Evolutionary conservation across 2,113 vertebrate genomes (phyloP).

Genomic region (Phylloscopus trochiloides): DNA sequence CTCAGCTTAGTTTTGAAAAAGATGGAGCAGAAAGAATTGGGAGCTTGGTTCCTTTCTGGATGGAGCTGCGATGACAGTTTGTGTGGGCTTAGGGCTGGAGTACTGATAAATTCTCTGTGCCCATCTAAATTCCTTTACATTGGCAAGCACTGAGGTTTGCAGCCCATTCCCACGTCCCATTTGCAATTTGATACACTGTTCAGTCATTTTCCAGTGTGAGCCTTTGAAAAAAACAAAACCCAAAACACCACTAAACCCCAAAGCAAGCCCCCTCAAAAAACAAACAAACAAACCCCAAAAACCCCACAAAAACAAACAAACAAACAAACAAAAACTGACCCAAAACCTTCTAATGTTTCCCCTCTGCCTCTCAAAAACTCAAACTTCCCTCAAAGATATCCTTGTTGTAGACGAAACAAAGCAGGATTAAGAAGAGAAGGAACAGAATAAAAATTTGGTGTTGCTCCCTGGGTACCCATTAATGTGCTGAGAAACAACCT

Average conservation of each 20-base stretch:
- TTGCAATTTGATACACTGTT: neutral
- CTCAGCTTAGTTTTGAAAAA: neutral
- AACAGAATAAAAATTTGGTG: neutral
- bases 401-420: neutral
- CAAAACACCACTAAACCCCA: neutral
- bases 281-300: too few relatives aligned
- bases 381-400: neutral
- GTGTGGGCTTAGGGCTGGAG: neutral
- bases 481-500: neutral
- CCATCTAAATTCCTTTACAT: neutral
- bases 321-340: too few relatives aligned
- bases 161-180: neutral
- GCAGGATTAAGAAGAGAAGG: neutral
- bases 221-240: neutral
- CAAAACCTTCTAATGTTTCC: fast-evolving
- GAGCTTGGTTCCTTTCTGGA: neutral
- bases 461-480: neutral
- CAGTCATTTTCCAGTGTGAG: neutral
- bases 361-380: too few relatives aligned
- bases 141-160: neutral
- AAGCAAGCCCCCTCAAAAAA: fast-evolving
- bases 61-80: neutral
- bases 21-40: neutral
- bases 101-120: neutral
- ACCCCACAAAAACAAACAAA: too few relatives aligned